A percentile compares a stretch with the other conserved stretches of the same genome.
phyloP scores from a whole-genome alignment of 2,888 invertebrate species.

The Drosophila meridionalis region DNA sequence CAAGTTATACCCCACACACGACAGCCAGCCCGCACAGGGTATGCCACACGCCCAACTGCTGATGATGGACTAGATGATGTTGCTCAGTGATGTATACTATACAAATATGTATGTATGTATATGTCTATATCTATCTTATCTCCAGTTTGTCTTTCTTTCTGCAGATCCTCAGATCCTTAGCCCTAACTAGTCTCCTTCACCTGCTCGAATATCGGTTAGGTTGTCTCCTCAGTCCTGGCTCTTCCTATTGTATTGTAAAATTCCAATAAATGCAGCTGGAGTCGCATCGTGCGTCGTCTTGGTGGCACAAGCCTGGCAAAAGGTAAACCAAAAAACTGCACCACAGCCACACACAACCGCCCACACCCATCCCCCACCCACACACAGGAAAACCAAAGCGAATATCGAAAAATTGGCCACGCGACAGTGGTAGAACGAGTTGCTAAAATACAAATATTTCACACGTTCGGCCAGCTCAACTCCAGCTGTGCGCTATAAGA shows the following conservation, averaged over 20 bases:
- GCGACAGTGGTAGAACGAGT: conserved; percentile 22
- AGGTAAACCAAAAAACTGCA: conserved; percentile 27
- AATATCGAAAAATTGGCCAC: conserved; percentile 70
- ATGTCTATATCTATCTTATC: neutral
- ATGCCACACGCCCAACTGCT: neutral
- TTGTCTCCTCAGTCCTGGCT: neutral
- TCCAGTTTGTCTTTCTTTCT: neutral
- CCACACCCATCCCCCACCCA: neutral
- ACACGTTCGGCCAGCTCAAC: conserved; percentile 17
- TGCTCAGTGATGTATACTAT: no score
- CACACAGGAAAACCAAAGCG: conserved; percentile 19
- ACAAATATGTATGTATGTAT: neutral
- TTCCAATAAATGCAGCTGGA: conserved; percentile 73
- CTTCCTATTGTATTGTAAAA: conserved; percentile 76
- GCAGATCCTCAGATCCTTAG: neutral
- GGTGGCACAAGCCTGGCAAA: conserved; percentile 21
- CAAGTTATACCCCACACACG: conserved; percentile 25
- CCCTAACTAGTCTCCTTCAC: neutral
- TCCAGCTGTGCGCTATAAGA: neutral
- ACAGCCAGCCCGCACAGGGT: neutral
- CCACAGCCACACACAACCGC: conserved; percentile 7
- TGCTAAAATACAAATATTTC: conserved; percentile 5
- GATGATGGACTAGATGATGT: neutral
- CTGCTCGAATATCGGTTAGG: neutral
- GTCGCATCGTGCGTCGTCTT: conserved; percentile 16